Evolutionary conservation across 2,797 vertebrate species (phyloP).

Genomic region (Erithacus rubecula): DNA sequence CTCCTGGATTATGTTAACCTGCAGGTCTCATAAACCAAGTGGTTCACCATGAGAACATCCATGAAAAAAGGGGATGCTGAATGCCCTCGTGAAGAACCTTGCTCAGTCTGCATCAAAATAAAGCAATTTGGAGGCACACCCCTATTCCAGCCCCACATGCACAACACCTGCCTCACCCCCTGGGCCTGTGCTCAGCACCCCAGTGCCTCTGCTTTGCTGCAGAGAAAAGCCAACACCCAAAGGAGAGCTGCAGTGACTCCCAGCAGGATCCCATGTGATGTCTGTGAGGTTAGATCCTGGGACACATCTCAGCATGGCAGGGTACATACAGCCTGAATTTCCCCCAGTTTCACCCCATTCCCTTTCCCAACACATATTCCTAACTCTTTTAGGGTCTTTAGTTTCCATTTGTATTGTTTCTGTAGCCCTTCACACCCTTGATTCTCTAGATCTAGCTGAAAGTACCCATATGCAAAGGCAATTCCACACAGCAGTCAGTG

Average conservation of each 20-base stretch:
- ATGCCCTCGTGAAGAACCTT: neutral
- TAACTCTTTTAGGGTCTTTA: neutral
- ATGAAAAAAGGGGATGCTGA: neutral
- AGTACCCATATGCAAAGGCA: neutral
- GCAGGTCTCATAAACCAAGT: neutral
- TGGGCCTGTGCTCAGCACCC: neutral
- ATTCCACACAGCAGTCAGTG: neutral
- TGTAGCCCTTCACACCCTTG: neutral
- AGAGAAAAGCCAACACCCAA: neutral
- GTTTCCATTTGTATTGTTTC: neutral
- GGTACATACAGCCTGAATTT: neutral
- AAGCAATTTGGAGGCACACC: accelerated
- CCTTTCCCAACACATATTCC: neutral
- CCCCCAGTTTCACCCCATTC: neutral
- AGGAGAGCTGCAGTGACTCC: neutral
- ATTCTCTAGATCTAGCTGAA: neutral
- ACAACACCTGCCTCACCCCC: neutral
- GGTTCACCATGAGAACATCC: neutral
- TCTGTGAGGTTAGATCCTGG: neutral
- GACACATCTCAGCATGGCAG: neutral
- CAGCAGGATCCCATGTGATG: neutral
- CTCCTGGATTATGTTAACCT: neutral
- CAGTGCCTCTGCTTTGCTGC: neutral
- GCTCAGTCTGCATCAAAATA: neutral
- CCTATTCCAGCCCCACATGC: accelerated